Evolutionary conservation across 2,797 vertebrate genomes (phyloP).

Genomic region (Acanthurus lineatus): DNA sequence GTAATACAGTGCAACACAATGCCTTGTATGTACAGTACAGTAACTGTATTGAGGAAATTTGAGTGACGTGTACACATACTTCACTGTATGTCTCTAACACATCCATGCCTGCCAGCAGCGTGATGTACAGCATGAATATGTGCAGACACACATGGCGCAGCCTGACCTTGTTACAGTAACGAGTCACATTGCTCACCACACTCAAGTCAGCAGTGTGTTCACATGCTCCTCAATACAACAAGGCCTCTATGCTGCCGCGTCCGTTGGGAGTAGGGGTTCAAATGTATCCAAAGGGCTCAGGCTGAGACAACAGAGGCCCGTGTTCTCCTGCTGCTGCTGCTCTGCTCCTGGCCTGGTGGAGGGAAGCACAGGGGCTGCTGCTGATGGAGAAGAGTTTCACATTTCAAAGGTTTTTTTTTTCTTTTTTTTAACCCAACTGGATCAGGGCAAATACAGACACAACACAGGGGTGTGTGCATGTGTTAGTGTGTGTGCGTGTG

Average conservation of each 20-base stretch:
- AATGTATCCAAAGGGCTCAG: constrained; percentile 73
- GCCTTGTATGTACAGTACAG: neutral
- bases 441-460: constrained; percentile 70
- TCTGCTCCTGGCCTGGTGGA: constrained; percentile 62
- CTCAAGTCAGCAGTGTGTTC: constrained; percentile 82
- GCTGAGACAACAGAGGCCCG: constrained; percentile 79
- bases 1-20: neutral
- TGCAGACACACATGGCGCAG: constrained; percentile 10
- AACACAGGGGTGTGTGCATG: constrained; percentile 47
- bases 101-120: neutral
- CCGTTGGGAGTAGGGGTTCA: constrained; percentile 68
- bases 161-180: constrained; percentile 69
- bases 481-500: constrained; percentile 1
- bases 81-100: neutral
- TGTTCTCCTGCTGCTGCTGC: constrained; percentile 68
- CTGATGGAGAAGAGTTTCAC: constrained; percentile 72
- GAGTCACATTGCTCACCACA: constrained; percentile 77
- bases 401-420: constrained; percentile 75
- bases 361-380: constrained; percentile 51
- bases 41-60: neutral
- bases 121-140: constrained; percentile 5
- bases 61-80: neutral
- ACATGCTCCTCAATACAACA: constrained; percentile 82
- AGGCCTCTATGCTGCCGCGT: constrained; percentile 73
- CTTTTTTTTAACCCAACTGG: constrained; percentile 36